Evolutionary conservation across 2,888 invertebrate species (phyloP).

Genomic region (Andrena minutula): DNA sequence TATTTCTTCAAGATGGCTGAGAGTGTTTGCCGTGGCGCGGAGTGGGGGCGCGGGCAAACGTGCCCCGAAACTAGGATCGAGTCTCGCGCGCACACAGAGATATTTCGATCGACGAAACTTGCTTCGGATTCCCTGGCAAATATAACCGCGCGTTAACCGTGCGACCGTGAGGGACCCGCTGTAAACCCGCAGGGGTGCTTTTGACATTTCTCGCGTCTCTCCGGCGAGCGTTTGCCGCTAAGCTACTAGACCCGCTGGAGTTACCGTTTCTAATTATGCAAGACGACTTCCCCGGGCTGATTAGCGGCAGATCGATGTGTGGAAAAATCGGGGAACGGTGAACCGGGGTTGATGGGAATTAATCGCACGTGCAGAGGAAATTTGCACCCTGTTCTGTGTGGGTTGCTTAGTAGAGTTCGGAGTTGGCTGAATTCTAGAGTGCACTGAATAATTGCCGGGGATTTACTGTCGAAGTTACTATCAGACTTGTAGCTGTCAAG

Average conservation of each 20-base stretch:
- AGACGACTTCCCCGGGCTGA: background rate
- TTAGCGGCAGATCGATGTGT: background rate
- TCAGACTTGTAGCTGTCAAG: too few species aligned
- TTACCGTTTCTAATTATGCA: constrained; percentile 7
- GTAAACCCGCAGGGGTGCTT: constrained; percentile 32
- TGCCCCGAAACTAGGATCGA: constrained; percentile 38
- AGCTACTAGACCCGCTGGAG: background rate
- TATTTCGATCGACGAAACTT: constrained; percentile 55
- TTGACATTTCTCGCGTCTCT: constrained; percentile 6
- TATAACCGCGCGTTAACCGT: constrained; percentile 50
- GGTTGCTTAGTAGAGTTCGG: too few species aligned
- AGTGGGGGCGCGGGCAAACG: constrained; percentile 2
- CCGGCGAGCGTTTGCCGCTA: constrained; percentile 1
- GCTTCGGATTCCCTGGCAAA: constrained; percentile 59
- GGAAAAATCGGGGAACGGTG: background rate
- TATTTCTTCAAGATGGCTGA: background rate
- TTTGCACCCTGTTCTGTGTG: too few species aligned
- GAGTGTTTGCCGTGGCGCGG: constrained; percentile 5
- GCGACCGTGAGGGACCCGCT: constrained; percentile 9
- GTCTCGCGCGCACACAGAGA: constrained; percentile 31
- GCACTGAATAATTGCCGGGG: too few species aligned
- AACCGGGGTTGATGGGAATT: too few species aligned
- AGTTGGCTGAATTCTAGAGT: too few species aligned
- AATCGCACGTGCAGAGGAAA: too few species aligned
- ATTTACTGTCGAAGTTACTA: too few species aligned